Conservation (phyloP, 2,888 invertebrate species). For the Agelastica alni region DNA sequence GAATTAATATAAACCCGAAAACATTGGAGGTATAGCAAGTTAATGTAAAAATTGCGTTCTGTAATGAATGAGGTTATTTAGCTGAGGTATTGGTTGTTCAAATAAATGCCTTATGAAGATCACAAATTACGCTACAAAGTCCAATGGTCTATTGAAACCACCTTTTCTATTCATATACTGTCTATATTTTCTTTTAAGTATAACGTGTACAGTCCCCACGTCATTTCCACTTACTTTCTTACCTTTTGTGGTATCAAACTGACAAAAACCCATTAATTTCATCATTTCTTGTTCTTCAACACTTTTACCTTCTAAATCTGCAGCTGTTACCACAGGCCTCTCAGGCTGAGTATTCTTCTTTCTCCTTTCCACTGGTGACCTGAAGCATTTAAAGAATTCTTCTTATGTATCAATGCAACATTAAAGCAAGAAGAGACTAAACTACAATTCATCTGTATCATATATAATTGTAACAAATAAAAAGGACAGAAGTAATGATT, state of each 20-base stretch:
- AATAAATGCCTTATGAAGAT: slow-evolving; percentile 30
- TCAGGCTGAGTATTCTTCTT: slow-evolving; percentile 53
- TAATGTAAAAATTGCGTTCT: slow-evolving; percentile 4
- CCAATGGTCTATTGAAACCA: slow-evolving; percentile 96
- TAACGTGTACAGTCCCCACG: slow-evolving; percentile 92
- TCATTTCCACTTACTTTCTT: slow-evolving; percentile 95
- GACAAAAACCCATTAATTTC: slow-evolving; percentile 95
- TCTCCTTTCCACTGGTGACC: slow-evolving; percentile 49
- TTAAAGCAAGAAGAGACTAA: no score
- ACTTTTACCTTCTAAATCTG: slow-evolving; percentile 87
- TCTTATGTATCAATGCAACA: no score
- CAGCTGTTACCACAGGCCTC: slow-evolving; percentile 73
- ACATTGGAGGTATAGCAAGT: slow-evolving; percentile 3
- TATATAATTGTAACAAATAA: no score
- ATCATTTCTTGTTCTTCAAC: slow-evolving; percentile 94
- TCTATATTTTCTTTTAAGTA: slow-evolving; percentile 93
- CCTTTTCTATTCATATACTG: slow-evolving; percentile 99
- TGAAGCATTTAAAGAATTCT: no score
- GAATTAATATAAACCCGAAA: slow-evolving; percentile 12
- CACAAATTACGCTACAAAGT: slow-evolving; percentile 80
- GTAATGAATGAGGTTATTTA: slow-evolving; percentile 26
- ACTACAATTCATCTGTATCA: no score
- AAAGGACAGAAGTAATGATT: no score
- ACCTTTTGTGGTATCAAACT: slow-evolving; percentile 94
- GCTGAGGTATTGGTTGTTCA: slow-evolving; percentile 40